Percentiles rank a stretch among this genome's conserved stretches.
Conservation (phyloP, 2,113 vertebrate genomes). For the Syngnathoides biaculeatus region DNA sequence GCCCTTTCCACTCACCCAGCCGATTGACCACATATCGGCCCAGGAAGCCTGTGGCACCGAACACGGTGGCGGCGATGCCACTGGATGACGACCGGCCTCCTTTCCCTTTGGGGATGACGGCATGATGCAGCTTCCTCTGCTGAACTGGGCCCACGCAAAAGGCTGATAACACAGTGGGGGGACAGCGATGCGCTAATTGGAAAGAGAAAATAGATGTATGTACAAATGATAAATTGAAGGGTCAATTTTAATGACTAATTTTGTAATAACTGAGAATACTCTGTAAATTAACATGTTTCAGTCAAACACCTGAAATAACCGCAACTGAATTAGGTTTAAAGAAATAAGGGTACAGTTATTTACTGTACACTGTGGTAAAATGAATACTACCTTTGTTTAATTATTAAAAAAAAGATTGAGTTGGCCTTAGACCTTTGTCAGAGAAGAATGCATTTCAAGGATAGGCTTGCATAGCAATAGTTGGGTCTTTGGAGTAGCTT, state of each 20-base stretch:
- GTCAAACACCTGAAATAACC: neutral
- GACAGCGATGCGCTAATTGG: slow-evolving; percentile 66
- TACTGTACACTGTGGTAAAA: neutral
- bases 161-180: slow-evolving; percentile 61
- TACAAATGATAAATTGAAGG: neutral
- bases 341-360: neutral
- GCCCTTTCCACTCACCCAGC: slow-evolving; percentile 76
- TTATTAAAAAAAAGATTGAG: neutral
- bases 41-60: slow-evolving; percentile 92
- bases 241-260: neutral
- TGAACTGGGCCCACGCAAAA: slow-evolving; percentile 56
- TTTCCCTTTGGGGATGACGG: slow-evolving; percentile 81
- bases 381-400: neutral
- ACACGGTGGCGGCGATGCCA: slow-evolving; percentile 90
- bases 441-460: no score
- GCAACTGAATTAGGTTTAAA: neutral
- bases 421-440: neutral
- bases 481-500: no score
- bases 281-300: neutral
- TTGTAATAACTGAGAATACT: neutral
- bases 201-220: neutral
- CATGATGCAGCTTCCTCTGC: slow-evolving; percentile 81
- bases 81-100: slow-evolving; percentile 90
- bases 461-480: no score
- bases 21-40: slow-evolving; percentile 89